These are phyloP conservation scores for Drosophila repleta DNA, from an alignment of 1,140 invertebrate genomes.

Conservation along the genomic window DNA sequence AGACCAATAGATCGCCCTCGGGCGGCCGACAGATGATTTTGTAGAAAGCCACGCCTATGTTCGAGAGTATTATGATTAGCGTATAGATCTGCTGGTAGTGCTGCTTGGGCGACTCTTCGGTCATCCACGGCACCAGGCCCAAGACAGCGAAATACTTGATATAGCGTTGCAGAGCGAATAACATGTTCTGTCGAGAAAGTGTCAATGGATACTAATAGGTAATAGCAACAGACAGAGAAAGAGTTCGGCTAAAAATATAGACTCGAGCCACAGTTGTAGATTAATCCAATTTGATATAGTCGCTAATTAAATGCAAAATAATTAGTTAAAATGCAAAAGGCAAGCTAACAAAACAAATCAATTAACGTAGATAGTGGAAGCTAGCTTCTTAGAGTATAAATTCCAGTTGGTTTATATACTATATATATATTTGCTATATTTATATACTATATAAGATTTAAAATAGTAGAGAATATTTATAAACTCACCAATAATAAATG, in stretches of 20 bases:
- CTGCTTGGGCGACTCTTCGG: slow-evolving; percentile 19
- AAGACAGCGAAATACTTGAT: slow-evolving; percentile 62
- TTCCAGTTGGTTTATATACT: neutral
- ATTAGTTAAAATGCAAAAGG: slow-evolving; percentile 19
- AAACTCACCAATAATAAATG: no score
- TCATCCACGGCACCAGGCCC: slow-evolving; percentile 56
- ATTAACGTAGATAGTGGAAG: neutral
- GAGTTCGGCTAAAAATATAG: neutral
- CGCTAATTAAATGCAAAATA: slow-evolving; percentile 23
- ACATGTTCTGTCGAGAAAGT: slow-evolving; percentile 30
- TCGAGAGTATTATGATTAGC: slow-evolving; percentile 22
- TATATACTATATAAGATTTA: neutral
- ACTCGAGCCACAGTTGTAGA: neutral
- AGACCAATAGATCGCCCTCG: slow-evolving; percentile 18
- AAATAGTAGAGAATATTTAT: no score
- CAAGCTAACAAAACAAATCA: neutral
- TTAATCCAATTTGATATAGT: slow-evolving; percentile 4
- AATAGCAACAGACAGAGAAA: neutral
- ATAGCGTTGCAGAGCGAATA: slow-evolving; percentile 50
- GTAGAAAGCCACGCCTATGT: slow-evolving; percentile 20
- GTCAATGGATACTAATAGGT: neutral
- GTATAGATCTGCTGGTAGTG: slow-evolving; percentile 47
- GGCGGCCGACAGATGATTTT: slow-evolving; percentile 4
- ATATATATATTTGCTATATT: neutral
- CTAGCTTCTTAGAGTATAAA: neutral